Conservation (phyloP, 35 echinoderm and acorn worm genomes). For the Strongylocentrotus purpuratus region DNA sequence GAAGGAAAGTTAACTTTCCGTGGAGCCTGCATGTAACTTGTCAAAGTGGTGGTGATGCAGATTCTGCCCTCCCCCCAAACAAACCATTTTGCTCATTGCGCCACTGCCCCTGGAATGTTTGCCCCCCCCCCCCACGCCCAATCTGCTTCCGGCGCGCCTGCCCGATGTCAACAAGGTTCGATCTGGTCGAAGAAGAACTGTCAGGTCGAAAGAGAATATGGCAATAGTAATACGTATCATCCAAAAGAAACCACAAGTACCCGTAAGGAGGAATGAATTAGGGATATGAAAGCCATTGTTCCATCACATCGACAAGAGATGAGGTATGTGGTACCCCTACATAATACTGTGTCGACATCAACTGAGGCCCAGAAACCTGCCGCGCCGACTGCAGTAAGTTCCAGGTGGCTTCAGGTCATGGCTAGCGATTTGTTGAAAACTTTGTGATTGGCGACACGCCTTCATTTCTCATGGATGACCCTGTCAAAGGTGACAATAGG, state of each 20-base stretch:
- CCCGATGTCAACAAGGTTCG: neutral
- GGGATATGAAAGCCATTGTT: neutral
- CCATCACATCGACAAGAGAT: neutral
- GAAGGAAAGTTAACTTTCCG: too few relatives aligned
- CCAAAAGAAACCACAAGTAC: neutral
- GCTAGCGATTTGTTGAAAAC: neutral
- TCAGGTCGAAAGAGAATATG: neutral
- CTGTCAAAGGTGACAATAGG: neutral
- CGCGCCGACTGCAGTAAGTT: neutral
- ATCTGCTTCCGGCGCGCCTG: too few relatives aligned
- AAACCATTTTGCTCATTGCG: too few relatives aligned
- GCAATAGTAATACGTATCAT: neutral
- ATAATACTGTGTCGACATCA: too few relatives aligned
- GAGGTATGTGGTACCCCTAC: too few relatives aligned
- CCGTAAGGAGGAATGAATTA: neutral
- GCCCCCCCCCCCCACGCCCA: too few relatives aligned
- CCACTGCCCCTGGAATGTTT: too few relatives aligned
- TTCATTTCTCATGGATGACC: neutral
- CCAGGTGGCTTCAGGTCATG: neutral
- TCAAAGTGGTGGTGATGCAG: too few relatives aligned
- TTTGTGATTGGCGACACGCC: neutral
- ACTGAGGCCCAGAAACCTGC: neutral
- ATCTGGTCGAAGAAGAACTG: constrained; percentile 31
- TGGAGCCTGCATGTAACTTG: too few relatives aligned
- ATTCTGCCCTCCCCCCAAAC: too few relatives aligned